Conservation (phyloP, 2,888 invertebrate genomes). For the Drosophila falleni region DNA sequence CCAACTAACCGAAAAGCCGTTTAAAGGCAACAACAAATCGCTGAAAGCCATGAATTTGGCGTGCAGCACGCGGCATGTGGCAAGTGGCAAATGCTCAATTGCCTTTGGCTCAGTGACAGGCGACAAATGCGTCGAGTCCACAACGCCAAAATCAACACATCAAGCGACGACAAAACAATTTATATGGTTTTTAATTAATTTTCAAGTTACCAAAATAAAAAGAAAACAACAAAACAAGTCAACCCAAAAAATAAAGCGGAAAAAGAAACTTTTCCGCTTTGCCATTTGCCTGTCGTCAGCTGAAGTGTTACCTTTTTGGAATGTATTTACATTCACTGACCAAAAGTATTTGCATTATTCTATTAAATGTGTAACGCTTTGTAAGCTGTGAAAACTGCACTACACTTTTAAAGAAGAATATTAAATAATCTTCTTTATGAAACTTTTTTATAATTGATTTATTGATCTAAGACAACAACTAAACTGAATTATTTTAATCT, state of each 20-base stretch:
- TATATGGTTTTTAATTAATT: conserved; percentile 66
- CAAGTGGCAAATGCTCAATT: conserved; percentile 20
- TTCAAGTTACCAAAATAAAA: conserved; percentile 21
- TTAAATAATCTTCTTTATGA: too few relatives aligned
- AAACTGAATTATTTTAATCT: too few relatives aligned
- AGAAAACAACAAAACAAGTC: neutral
- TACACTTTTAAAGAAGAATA: too few relatives aligned
- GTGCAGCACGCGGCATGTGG: conserved; percentile 4
- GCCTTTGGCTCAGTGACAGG: conserved; percentile 24
- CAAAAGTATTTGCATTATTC: neutral
- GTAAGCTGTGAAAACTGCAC: too few relatives aligned
- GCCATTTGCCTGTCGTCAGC: conserved; percentile 4
- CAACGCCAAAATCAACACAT: conserved; percentile 23
- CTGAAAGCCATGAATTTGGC: conserved; percentile 17
- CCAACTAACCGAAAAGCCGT: conserved; percentile 9
- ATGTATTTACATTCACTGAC: neutral
- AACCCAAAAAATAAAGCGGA: conserved; percentile 2
- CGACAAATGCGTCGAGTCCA: conserved; percentile 33
- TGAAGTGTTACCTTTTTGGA: conserved; percentile 24
- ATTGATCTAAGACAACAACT: too few relatives aligned
- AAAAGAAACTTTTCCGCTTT: conserved; percentile 15
- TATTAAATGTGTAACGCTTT: neutral
- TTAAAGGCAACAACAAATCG: conserved; percentile 28
- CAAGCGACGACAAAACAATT: conserved; percentile 52
- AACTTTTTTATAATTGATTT: too few relatives aligned